phyloP scores from a whole-genome alignment of 2,797 vertebrate species.

The Brachymystax lenok region DNA sequence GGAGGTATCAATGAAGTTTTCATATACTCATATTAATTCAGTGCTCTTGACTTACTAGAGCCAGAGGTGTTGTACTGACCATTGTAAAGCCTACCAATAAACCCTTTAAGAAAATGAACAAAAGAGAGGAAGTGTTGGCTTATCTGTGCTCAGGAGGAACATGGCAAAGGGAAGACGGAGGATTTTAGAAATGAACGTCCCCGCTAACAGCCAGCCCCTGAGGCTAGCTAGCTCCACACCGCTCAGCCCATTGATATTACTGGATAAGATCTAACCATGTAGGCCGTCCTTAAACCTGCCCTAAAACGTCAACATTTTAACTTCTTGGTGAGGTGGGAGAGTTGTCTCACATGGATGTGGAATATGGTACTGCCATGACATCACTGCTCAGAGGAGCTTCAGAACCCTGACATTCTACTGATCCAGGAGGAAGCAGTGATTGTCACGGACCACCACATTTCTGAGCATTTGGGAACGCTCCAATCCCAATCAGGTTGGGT shows the following conservation, averaged over 20 bases:
- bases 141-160: conserved; percentile 70
- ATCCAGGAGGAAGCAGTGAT: neutral
- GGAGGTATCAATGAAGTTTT: conserved; percentile 23
- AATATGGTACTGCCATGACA: neutral
- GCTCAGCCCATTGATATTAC: neutral
- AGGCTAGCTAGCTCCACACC: neutral
- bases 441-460: neutral
- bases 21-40: conserved; percentile 1
- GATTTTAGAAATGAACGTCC: conserved; percentile 22
- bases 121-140: conserved; percentile 73
- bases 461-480: neutral
- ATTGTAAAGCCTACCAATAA: conserved; percentile 59
- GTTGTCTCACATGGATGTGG: neutral
- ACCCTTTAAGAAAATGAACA: conserved; percentile 73
- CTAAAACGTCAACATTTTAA: neutral
- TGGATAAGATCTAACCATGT: neutral
- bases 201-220: neutral
- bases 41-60: conserved; percentile 12
- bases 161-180: conserved; percentile 31
- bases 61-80: conserved; percentile 57
- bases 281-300: neutral
- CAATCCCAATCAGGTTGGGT: neutral
- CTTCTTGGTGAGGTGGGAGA: neutral
- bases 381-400: neutral
- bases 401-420: neutral